Percentiles rank a stretch among this genome's conserved stretches.
phyloP scores from a whole-genome alignment of 1,140 invertebrate genomes.

The Heliconius nattereri region DNA sequence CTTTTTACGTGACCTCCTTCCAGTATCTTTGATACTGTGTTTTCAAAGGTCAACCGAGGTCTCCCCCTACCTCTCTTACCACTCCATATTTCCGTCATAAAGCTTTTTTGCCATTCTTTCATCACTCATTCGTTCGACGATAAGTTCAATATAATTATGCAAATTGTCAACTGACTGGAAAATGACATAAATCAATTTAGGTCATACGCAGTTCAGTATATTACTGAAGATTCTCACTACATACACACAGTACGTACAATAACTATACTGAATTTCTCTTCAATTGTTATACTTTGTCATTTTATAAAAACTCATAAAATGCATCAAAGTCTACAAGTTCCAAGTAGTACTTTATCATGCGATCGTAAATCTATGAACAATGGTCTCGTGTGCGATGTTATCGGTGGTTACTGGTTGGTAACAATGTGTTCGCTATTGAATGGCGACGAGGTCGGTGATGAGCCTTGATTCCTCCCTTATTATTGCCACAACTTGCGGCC shows the following conservation, averaged over 20 bases:
- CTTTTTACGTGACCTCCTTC: no score
- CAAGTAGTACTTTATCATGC: conserved; percentile 36
- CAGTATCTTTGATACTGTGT: no score
- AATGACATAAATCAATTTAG: not conserved
- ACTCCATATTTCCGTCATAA: no score
- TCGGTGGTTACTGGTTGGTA: conserved; percentile 41
- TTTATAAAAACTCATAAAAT: conserved; percentile 6
- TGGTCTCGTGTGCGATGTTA: conserved; percentile 47
- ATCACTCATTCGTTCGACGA: no score
- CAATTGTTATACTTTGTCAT: conserved; percentile 7
- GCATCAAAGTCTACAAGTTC: conserved; percentile 4
- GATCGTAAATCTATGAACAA: conserved; percentile 48
- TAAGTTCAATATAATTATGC: not conserved
- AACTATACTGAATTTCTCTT: not conserved
- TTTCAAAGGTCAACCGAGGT: no score
- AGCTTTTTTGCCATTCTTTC: no score
- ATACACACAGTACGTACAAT: not conserved
- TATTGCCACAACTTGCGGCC: conserved; percentile 39
- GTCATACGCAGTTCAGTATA: not conserved
- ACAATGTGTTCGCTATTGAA: conserved; percentile 49
- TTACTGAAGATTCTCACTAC: not conserved
- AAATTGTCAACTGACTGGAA: not conserved
- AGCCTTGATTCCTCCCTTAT: conserved; percentile 51
- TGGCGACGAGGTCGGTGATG: conserved; percentile 47
- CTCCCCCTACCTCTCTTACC: no score